Percentiles rank a stretch among this genome's conserved stretches.
Conservation (phyloP, 2,797 vertebrate species). For the Sorex maritimensis region DNA sequence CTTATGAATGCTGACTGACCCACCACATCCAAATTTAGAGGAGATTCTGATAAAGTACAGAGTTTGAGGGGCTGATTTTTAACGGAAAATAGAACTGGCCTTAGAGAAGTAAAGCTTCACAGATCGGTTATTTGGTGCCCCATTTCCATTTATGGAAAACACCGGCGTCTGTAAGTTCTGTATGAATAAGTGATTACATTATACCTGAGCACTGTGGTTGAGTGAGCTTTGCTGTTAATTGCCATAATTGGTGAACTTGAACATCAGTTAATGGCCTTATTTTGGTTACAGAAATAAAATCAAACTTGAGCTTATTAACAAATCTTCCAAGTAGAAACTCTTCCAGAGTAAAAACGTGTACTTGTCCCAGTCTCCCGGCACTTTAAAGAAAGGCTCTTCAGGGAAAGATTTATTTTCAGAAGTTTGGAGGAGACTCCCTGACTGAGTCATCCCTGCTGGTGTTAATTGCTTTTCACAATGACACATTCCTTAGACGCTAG, state of each 20-base stretch:
- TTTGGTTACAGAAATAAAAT: constrained; percentile 11
- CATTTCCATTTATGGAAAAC: constrained; percentile 18
- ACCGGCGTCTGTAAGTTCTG: background rate
- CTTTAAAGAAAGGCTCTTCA: background rate
- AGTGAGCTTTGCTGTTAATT: constrained; percentile 53
- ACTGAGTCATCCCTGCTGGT: background rate
- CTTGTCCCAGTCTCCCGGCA: background rate
- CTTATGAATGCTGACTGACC: background rate
- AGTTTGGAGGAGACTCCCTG: constrained; percentile 52
- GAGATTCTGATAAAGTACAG: background rate
- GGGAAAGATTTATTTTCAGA: constrained; percentile 49
- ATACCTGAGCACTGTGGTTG: background rate
- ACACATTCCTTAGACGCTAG: constrained; percentile 23
- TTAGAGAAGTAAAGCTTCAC: background rate
- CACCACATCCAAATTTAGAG: background rate
- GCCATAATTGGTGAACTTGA: constrained; percentile 7
- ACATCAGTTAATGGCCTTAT: background rate
- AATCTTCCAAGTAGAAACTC: constrained; percentile 5
- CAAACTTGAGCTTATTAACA: constrained; percentile 15
- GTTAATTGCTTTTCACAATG: background rate
- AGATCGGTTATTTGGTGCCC: background rate
- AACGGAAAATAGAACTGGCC: constrained; percentile 4
- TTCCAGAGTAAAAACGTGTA: background rate
- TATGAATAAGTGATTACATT: constrained; percentile 27
- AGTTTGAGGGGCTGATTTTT: background rate